Base-by-base conservation (phyloP, 2,888 invertebrate genomes). In the Syrphus vitripennis region DNA sequence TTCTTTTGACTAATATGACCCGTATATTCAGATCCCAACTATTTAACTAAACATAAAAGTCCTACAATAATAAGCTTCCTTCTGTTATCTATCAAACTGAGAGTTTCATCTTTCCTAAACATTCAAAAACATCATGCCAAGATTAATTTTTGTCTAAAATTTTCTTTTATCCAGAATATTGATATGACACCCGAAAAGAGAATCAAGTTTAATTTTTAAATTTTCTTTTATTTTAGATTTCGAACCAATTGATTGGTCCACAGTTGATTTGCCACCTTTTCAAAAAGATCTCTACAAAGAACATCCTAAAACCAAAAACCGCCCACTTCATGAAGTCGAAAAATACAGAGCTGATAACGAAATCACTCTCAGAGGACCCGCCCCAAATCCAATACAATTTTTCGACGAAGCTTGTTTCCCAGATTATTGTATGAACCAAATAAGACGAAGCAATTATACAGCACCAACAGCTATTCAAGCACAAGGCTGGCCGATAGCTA, bases 391-490 rank as follows among this genome's bases (percentile, higher is more conserved):
- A 5, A 95, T 97, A 81, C 94, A 96, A 90, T 93, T 93, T 87
- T 97, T 97, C 93, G 95, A 95, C 87, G 97, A 97, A 92, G 96
- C 95, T 14, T 95, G 95, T 88, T 96, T 97, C 90, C 96, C 97
- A 12, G 96, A 96, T 89, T 95, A 95, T 90, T 95, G 96, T 9
- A 94, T 94, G 93, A 93, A 94, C 78, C 94, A 94, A 88, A 94
- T 95, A 55, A 93, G 91, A 42, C 93, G 93, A 31, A 95, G 94
- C 92, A 96, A 95, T 6, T 96, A 95, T 90, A 93, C 94, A 31
- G 94, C 95, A 63, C 97, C 97, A 0, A 97, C 97, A 2, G 94
- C 97, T 0, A 97, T 97, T 89, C 97, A 97, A 92, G 95, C 96
- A 4, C 96, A 97, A 90, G 96, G 97, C 3, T 97, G 97, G 97